phyloP scores from a whole-genome alignment of 2,797 vertebrate species.

The Menidia menidia region DNA sequence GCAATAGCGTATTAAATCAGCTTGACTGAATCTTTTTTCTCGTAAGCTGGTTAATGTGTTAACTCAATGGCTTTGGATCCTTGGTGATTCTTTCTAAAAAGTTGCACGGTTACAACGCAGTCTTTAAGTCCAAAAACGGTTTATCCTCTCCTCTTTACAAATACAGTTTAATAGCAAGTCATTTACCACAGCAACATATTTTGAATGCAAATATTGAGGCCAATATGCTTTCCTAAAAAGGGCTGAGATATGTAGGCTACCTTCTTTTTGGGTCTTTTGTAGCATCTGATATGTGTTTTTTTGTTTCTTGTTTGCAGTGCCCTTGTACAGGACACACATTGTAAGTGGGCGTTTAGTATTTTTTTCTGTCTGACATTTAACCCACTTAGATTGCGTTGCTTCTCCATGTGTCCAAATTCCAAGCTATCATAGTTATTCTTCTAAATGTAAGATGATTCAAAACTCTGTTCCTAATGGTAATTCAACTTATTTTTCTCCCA shows the following conservation, averaged over 20 bases:
- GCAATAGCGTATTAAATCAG: constrained; percentile 12
- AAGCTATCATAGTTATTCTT: constrained; percentile 56
- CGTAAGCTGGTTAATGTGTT: constrained; percentile 21
- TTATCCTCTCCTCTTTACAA: constrained; percentile 63
- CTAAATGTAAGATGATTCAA: constrained; percentile 65
- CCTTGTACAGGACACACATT: constrained; percentile 20
- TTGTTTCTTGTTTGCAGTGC: constrained; percentile 46
- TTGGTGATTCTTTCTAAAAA: constrained; percentile 41
- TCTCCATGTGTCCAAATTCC: constrained; percentile 56
- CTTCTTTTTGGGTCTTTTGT: background rate
- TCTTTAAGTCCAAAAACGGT: constrained; percentile 44
- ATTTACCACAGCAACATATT: constrained; percentile 50
- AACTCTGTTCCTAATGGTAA: constrained; percentile 64
- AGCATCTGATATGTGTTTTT: background rate
- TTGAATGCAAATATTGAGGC: constrained; percentile 73
- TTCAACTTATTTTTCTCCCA: constrained; percentile 27
- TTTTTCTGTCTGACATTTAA: constrained; percentile 61
- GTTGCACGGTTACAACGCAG: constrained; percentile 32
- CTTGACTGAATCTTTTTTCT: constrained; percentile 20
- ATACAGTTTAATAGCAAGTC: constrained; percentile 57
- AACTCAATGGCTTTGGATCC: constrained; percentile 24
- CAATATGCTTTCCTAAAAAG: constrained; percentile 41
- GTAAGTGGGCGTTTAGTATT: constrained; percentile 35
- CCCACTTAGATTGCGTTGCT: constrained; percentile 46
- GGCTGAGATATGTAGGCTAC: too few species aligned